Evolutionary conservation across 2,113 vertebrate species (phyloP).

Genomic region (Tragelaphus strepsiceros): DNA sequence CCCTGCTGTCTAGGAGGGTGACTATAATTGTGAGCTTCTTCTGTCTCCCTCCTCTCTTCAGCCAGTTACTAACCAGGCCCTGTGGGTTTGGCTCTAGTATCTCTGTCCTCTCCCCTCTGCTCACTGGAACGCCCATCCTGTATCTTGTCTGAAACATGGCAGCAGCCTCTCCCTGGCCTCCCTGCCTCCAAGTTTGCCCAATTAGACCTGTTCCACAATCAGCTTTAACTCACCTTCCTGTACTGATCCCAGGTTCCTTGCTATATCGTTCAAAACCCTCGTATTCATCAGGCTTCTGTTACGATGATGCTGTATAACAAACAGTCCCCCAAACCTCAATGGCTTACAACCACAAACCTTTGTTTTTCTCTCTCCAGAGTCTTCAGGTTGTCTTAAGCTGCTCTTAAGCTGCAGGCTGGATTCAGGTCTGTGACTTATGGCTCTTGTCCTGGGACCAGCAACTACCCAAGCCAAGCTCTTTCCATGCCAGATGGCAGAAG

Average conservation of each 20-base stretch:
- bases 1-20: neutral
- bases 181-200: neutral
- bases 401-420: neutral
- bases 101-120: neutral
- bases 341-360: neutral
- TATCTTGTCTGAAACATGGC: neutral
- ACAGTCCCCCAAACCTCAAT: neutral
- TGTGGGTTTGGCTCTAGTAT: rapidly evolving
- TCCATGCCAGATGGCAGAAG: neutral
- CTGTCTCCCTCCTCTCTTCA: neutral
- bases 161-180: neutral
- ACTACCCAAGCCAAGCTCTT: neutral
- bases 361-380: neutral
- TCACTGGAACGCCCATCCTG: neutral
- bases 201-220: neutral
- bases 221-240: neutral
- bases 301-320: neutral
- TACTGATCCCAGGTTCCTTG: neutral
- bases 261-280: neutral
- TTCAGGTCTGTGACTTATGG: neutral
- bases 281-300: neutral
- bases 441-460: neutral
- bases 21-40: rapidly evolving
- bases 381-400: neutral
- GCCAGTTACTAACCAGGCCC: neutral